These are phyloP conservation scores for Denticeps clupeoides DNA, from an alignment of 2,797 vertebrate genomes.

Conservation along the genomic window DNA sequence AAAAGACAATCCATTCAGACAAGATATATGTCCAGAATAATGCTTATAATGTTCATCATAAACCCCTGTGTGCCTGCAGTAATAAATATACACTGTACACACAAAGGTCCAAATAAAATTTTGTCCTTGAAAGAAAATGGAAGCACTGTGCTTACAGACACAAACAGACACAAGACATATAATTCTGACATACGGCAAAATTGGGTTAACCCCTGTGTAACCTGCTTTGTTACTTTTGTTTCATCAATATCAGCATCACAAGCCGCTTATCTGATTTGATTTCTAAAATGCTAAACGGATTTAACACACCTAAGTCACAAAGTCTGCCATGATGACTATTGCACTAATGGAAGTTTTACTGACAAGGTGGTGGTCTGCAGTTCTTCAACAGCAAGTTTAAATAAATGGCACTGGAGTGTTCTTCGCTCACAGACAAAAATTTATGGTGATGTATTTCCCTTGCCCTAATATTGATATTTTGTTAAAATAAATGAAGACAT, in stretches of 20 bases:
- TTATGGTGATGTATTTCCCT: conserved; percentile 43
- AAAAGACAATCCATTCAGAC: no score
- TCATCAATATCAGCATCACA: conserved; percentile 29
- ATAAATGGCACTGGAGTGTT: conserved; percentile 30
- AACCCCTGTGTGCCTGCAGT: no score
- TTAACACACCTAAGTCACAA: conserved; percentile 48
- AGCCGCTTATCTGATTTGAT: conserved; percentile 49
- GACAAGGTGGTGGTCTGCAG: conserved; percentile 55
- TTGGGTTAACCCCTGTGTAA: conserved; percentile 10
- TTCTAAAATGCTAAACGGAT: conserved; percentile 44
- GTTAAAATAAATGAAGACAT: conserved; percentile 8
- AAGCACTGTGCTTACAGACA: no score
- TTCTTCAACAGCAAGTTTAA: conserved; percentile 40
- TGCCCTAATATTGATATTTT: conserved; percentile 14
- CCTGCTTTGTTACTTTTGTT: conserved; percentile 24
- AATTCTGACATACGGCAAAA: conserved; percentile 13
- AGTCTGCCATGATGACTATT: conserved; percentile 47
- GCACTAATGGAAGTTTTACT: conserved; percentile 43
- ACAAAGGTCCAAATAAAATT: neutral
- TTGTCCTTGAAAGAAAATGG: no score
- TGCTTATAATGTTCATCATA: no score
- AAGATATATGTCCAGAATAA: no score
- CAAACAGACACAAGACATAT: no score
- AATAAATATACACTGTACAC: no score
- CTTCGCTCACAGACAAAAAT: conserved; percentile 36